Evolutionary conservation across 2,888 invertebrate species (phyloP).

Genomic region (Chaetogeoica ovagalla): DNA sequence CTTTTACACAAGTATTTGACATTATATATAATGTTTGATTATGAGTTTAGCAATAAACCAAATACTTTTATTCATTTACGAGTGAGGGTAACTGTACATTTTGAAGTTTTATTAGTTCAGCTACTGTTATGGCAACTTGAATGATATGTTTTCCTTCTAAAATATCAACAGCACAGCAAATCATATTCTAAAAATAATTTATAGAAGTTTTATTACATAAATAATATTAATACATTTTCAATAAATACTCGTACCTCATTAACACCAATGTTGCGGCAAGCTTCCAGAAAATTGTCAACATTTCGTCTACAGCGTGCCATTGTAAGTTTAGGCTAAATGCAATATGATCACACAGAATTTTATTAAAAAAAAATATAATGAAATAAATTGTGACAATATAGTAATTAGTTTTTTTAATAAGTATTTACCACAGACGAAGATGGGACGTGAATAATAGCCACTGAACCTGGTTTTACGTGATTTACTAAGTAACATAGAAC

Average conservation of each 20-base stretch:
- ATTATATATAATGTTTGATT: no score
- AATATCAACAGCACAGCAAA: constrained; percentile 91
- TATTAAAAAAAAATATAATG: not conserved
- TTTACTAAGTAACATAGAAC: constrained; percentile 93
- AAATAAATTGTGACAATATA: no score
- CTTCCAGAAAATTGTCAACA: constrained; percentile 93
- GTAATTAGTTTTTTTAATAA: no score
- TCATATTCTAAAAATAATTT: constrained; percentile 72
- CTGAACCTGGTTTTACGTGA: constrained; percentile 86
- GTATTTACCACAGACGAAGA: constrained; percentile 81
- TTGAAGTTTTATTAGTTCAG: constrained; percentile 76
- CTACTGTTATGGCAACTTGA: constrained; percentile 85
- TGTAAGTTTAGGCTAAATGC: constrained; percentile 85
- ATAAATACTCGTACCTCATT: constrained; percentile 78
- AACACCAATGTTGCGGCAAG: constrained; percentile 90
- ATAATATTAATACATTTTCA: constrained; percentile 10
- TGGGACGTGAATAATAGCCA: constrained; percentile 92
- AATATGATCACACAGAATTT: constrained; percentile 1
- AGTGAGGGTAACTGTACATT: constrained; percentile 20
- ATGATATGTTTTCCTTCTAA: constrained; percentile 86
- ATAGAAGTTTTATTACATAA: not conserved
- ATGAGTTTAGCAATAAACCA: no score
- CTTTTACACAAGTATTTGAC: no score
- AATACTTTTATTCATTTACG: constrained; percentile 34
- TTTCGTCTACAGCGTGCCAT: constrained; percentile 92